These are phyloP conservation scores for Cotesia congregata DNA, from an alignment of 2,888 invertebrate genomes.

Conservation along the genomic window DNA sequence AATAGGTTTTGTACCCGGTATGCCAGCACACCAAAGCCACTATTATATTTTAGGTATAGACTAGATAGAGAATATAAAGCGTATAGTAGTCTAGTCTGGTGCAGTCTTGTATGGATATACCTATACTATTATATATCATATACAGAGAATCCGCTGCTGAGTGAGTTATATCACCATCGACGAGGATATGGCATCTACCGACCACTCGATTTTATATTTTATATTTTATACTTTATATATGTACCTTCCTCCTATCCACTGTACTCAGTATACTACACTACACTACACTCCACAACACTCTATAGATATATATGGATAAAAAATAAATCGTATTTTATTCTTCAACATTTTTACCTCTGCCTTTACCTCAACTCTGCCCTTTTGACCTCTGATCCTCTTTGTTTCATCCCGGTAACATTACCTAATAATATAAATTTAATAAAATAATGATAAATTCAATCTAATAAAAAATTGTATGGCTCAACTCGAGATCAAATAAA, in stretches of 20 bases:
- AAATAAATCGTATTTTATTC: background rate
- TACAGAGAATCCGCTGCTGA: background rate
- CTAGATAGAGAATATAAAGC: no score
- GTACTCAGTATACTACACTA: no score
- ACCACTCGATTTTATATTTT: background rate
- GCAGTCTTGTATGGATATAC: background rate
- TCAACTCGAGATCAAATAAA: background rate
- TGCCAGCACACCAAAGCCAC: background rate
- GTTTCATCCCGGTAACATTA: background rate
- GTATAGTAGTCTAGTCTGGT: background rate
- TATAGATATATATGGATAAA: background rate
- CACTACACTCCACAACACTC: no score
- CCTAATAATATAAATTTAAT: background rate
- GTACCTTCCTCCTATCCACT: background rate
- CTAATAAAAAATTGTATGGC: background rate
- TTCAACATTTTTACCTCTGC: background rate
- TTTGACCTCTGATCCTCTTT: conserved; percentile 1
- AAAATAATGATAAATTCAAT: background rate
- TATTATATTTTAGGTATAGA: background rate
- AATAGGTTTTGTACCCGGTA: background rate
- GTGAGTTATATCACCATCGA: background rate
- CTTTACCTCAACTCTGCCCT: background rate
- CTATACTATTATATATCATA: background rate
- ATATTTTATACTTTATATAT: background rate
- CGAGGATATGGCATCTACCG: background rate